A percentile compares a stretch with the other conserved stretches of the same genome.
Conservation (phyloP, 2,797 vertebrate species). For the Falco berigora region DNA sequence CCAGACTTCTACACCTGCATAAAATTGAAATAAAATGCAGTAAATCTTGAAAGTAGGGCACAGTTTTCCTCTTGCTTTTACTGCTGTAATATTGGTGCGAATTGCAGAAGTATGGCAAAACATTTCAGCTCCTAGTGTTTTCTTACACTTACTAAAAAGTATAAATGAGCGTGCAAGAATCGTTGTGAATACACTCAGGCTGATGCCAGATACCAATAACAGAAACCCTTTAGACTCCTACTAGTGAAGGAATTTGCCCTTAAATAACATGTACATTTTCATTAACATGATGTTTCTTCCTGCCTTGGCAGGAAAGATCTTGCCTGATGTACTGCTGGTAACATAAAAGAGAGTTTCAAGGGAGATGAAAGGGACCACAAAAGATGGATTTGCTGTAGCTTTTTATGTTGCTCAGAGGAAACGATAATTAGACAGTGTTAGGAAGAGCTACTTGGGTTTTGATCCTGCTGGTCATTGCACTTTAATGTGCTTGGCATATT, state of each 20-base stretch:
- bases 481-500: background rate
- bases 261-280: background rate
- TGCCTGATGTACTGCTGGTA: background rate
- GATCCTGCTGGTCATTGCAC: background rate
- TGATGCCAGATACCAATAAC: background rate
- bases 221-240: background rate
- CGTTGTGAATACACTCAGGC: background rate
- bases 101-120: background rate
- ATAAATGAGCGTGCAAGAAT: background rate
- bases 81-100: background rate
- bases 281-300: background rate
- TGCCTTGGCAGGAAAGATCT: background rate
- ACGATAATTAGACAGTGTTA: background rate
- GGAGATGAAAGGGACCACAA: background rate
- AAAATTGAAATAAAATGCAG: background rate
- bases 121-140: background rate
- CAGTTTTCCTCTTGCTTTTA: background rate
- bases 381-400: background rate
- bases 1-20: background rate
- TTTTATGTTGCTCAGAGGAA: background rate
- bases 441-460: background rate
- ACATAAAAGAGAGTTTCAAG: background rate
- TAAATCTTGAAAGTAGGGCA: background rate
- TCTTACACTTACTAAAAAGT: background rate
- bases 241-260: background rate